phyloP scores from a whole-genome alignment of 1,140 invertebrate genomes.

The Heliconius himera region DNA sequence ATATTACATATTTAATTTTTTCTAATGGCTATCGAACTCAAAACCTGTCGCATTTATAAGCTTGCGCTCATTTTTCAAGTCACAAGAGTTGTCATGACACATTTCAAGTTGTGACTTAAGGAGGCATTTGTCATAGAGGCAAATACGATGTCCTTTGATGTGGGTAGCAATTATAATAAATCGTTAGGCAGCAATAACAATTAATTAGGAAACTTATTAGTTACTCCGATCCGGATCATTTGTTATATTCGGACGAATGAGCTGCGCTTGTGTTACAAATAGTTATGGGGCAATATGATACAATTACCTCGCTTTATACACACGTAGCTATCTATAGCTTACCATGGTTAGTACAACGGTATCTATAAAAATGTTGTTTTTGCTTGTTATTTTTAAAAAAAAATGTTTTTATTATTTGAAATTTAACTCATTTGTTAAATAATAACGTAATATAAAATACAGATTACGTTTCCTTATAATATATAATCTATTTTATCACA shows the following conservation, averaged over 20 bases:
- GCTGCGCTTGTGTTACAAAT: constrained; percentile 19
- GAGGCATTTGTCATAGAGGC: constrained; percentile 32
- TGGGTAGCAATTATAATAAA: constrained; percentile 53
- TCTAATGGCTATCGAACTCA: too few relatives aligned
- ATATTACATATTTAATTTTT: too few relatives aligned
- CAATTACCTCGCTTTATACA: neutral
- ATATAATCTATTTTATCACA: too few relatives aligned
- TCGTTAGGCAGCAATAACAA: constrained; percentile 57
- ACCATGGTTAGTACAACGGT: neutral
- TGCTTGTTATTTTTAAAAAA: neutral
- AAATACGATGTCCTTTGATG: constrained; percentile 46
- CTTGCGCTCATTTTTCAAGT: neutral
- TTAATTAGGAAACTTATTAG: constrained; percentile 68
- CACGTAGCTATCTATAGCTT: neutral
- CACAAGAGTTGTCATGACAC: neutral
- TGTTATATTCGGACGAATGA: constrained; percentile 46
- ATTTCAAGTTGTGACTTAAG: constrained; percentile 6
- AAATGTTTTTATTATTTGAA: neutral
- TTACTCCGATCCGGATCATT: constrained; percentile 50
- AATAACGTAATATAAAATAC: too few relatives aligned
- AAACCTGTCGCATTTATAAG: too few relatives aligned
- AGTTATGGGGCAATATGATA: constrained; percentile 15
- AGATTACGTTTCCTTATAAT: too few relatives aligned
- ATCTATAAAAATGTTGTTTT: neutral
- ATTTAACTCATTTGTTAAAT: too few relatives aligned